Percentiles rank a stretch among this genome's conserved stretches.
Conservation (phyloP, 2,113 vertebrate genomes). For the Podilymbus podiceps region DNA sequence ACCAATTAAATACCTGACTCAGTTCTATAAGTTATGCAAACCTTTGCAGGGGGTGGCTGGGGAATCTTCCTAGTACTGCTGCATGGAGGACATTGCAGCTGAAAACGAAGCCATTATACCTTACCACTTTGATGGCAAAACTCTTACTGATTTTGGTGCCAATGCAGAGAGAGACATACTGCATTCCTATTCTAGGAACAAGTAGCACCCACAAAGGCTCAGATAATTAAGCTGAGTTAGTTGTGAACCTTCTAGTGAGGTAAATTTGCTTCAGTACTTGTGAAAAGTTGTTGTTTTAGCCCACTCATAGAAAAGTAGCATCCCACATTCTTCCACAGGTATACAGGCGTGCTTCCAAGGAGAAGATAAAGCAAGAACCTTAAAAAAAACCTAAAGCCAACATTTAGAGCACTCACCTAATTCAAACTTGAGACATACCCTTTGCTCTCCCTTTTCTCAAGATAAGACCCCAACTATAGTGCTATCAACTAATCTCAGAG, state of each 20-base stretch:
- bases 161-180: neutral
- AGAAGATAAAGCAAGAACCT: neutral
- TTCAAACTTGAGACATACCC: neutral
- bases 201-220: neutral
- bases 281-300: neutral
- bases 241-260: neutral
- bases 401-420: neutral
- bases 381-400: neutral
- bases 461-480: neutral
- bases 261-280: neutral
- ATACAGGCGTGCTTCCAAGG: neutral
- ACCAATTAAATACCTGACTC: conserved; percentile 16
- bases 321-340: neutral
- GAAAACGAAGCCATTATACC: neutral
- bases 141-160: neutral
- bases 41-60: neutral
- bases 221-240: neutral
- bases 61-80: neutral
- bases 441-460: neutral
- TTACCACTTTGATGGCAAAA: neutral
- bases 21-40: neutral
- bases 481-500: neutral
- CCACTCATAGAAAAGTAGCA: neutral
- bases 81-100: neutral
- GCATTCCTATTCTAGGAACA: neutral